Percentiles rank a stretch among this genome's conserved stretches.
Conservation (phyloP, 2,797 vertebrate species). For the Hippoglossus hippoglossus region DNA sequence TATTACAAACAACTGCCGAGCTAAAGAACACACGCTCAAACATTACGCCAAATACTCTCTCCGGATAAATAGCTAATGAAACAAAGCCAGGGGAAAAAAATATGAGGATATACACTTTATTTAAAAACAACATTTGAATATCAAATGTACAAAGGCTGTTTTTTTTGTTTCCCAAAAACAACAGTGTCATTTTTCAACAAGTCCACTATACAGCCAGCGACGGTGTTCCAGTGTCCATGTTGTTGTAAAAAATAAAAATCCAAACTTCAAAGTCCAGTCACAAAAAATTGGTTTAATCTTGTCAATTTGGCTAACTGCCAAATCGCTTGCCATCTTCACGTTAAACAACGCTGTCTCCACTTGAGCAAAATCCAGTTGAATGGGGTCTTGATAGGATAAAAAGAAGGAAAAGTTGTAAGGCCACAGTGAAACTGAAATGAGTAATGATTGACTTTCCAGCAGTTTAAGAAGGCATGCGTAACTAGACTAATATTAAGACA, state of each 20-base stretch:
- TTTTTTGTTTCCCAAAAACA: conserved; percentile 47
- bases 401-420: conserved; percentile 93
- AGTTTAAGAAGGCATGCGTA: conserved; percentile 39
- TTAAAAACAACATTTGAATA: conserved; percentile 78
- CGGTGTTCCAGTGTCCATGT: conserved; percentile 57
- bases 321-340: conserved; percentile 90
- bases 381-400: conserved; percentile 95
- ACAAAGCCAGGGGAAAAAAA: conserved; percentile 74
- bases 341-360: conserved; percentile 91
- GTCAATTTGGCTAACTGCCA: conserved; percentile 74
- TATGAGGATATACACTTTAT: conserved; percentile 78
- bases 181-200: conserved; percentile 46
- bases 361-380: conserved; percentile 89
- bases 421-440: conserved; percentile 74
- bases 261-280: conserved; percentile 61
- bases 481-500: conserved; percentile 14
- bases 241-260: conserved; percentile 51
- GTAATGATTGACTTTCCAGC: conserved; percentile 54
- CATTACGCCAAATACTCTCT: conserved; percentile 2
- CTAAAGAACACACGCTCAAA: conserved; percentile 1
- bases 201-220: conserved; percentile 56
- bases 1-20: conserved; percentile 19
- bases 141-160: conserved; percentile 73
- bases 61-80: conserved; percentile 59
- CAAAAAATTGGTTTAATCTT: conserved; percentile 61